Percentiles rank a stretch among this genome's conserved stretches.
Conservation (phyloP, 2,888 invertebrate species). For the Anthrax anthrax region DNA sequence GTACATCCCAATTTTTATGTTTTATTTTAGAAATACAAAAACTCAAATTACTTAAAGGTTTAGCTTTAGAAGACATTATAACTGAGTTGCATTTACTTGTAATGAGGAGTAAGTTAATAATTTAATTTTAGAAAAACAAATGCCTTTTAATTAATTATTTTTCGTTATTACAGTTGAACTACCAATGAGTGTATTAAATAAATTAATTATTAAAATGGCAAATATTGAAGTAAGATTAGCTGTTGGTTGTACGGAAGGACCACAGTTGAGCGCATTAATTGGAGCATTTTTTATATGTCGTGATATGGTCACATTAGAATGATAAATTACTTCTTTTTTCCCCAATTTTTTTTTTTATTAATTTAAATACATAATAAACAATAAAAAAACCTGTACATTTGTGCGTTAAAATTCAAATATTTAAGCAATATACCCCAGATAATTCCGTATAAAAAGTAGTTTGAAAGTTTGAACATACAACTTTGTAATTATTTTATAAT, state of each 20-base stretch:
- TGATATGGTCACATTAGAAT: conserved; percentile 35
- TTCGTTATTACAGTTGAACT: conserved; percentile 58
- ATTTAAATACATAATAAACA: neutral
- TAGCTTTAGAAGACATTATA: conserved; percentile 85
- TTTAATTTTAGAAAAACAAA: neutral
- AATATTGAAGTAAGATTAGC: conserved; percentile 78
- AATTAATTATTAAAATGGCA: conserved; percentile 73
- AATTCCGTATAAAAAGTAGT: too few relatives aligned
- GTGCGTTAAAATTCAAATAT: too few relatives aligned
- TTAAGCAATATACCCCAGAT: too few relatives aligned
- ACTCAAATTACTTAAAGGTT: conserved; percentile 75
- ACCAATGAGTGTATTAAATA: conserved; percentile 60
- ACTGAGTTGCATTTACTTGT: conserved; percentile 79
- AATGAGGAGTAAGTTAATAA: conserved; percentile 61
- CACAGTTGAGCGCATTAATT: conserved; percentile 79
- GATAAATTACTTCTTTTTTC: conserved; percentile 3
- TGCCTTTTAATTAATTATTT: conserved; percentile 16
- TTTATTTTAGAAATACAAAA: conserved; percentile 52
- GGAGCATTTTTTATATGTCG: conserved; percentile 73
- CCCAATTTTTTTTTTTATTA: too few relatives aligned
- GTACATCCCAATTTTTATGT: neutral
- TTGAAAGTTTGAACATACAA: too few relatives aligned
- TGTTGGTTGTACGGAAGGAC: conserved; percentile 75
- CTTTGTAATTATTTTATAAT: conserved; percentile 16
- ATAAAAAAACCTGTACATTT: too few relatives aligned